Percentiles rank a stretch among this genome's conserved stretches.
These are phyloP conservation scores for Nannospalax galili DNA, from an alignment of 2,113 vertebrate species.

Conservation along the genomic window DNA sequence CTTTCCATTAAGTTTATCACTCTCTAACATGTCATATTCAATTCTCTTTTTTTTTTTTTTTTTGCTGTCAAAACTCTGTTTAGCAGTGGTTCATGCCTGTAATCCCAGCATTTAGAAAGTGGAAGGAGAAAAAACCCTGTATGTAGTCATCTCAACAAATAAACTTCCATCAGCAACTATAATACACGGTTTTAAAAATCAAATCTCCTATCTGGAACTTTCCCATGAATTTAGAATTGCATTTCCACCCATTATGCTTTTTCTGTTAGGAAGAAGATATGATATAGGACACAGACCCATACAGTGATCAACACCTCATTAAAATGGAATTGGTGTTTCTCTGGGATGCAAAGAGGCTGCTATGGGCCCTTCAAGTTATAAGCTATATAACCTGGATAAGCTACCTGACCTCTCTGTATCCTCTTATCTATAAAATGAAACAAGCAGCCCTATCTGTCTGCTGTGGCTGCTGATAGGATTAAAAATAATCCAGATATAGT, in stretches of 20 bases:
- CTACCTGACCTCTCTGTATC: neutral
- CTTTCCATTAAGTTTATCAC: neutral
- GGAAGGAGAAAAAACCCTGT: neutral
- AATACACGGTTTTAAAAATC: neutral
- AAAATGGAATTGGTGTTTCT: neutral
- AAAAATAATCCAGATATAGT: neutral
- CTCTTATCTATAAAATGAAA: neutral
- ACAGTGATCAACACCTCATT: neutral
- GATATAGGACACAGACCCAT: neutral
- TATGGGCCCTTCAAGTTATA: neutral
- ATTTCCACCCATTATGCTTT: neutral
- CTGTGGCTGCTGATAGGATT: neutral
- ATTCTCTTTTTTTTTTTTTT: no score
- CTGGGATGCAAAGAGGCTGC: neutral
- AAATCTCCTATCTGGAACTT: neutral
- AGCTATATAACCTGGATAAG: neutral
- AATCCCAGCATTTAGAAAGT: neutral
- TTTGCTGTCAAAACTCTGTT: slow-evolving; percentile 4
- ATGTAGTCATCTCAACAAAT: slow-evolving; percentile 37
- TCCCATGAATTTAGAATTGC: neutral
- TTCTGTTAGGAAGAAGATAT: neutral
- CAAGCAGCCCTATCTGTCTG: neutral
- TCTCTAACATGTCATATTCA: neutral
- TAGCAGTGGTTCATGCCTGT: neutral
- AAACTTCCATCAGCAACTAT: neutral